These are phyloP conservation scores for Athalia circularis DNA, from an alignment of 2,888 invertebrate genomes.

Conservation along the genomic window DNA sequence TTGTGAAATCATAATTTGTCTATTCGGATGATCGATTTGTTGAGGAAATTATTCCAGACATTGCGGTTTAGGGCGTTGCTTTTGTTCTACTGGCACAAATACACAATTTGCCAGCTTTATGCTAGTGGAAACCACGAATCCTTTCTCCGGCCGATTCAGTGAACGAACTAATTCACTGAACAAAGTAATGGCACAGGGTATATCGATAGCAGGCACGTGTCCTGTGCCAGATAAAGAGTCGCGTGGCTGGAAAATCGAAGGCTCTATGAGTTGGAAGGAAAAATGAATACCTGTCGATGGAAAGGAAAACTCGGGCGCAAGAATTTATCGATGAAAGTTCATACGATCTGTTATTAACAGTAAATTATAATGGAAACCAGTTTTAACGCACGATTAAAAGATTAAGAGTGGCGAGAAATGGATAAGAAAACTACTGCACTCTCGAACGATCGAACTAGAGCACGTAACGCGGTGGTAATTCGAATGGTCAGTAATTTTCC, in stretches of 20 bases:
- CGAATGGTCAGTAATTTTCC: not conserved
- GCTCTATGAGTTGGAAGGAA: not conserved
- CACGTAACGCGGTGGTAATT: not conserved
- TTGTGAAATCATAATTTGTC: not conserved
- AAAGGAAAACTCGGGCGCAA: not conserved
- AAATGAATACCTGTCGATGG: not conserved
- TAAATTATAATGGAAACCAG: too few relatives aligned
- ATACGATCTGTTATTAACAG: too few relatives aligned
- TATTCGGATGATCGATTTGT: not conserved
- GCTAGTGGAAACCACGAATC: not conserved
- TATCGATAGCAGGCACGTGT: not conserved
- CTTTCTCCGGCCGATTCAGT: constrained; percentile 19
- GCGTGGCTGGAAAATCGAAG: not conserved
- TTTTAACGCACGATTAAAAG: too few relatives aligned
- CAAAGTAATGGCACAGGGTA: not conserved
- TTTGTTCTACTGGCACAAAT: constrained; percentile 32
- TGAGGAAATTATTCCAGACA: not conserved
- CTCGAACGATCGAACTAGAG: constrained; percentile 14
- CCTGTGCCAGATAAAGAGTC: not conserved
- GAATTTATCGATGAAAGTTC: too few relatives aligned
- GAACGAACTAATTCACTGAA: constrained; percentile 34
- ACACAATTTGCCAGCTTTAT: constrained; percentile 1
- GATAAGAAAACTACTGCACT: too few relatives aligned
- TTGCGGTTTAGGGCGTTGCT: not conserved
- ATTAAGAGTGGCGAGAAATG: not conserved